Evolutionary conservation across 2,113 vertebrate genomes (phyloP), one percentile per base, ranked within the genome.

Genomic region (Chionodraco myersi): DNA sequence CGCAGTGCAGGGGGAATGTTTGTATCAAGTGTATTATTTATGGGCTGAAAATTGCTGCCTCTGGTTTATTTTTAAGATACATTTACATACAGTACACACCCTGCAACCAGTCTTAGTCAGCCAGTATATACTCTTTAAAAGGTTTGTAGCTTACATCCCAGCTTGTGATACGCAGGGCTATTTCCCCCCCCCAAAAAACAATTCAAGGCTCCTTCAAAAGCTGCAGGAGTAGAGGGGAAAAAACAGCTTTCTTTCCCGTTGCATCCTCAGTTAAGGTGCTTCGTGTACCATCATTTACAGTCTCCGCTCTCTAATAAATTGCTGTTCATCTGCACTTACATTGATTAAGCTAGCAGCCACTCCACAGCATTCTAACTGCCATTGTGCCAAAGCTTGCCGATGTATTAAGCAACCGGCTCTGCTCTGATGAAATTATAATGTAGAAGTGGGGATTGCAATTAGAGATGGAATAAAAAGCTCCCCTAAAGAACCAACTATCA

Each of bases 11-110:
- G 47, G 84, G 85, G 66, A 88, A 84, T 90, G 84, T 92, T 90
- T 91, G 81, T 81, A 82, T 91, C 81, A 84, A 80, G 72, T 91
- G 45, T 91, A 84, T 90, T 92, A 93, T 92, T 92, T 92, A 93
- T 89, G 81, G 80, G 58, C 73, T 75, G 72, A 90, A 90, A 75
- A 86, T 88, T 91, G 89, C 91, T 89, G 90, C 84, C 76, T 85
- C 83, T 85, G 90, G 88, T 91, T 92, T 91, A 79, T 92, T 93
- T 88, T 79, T 26, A 86, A 90, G 77, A 53, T 9, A 73, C 81
- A 88, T 90, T 84, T 89, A 82, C 92, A 93, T 92, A 86, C 21
- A 21, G 21, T 21, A 21, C 36, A 51, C 71, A 41, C 36, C 36
- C 84, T 72, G 63, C 61, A 80, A 57, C 67, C n/a, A 69, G 61